A percentile compares a stretch with the other conserved stretches of the same genome.
These are phyloP conservation scores for Pycnonotus jocosus DNA, from an alignment of 2,113 vertebrate species.

Conservation along the genomic window DNA sequence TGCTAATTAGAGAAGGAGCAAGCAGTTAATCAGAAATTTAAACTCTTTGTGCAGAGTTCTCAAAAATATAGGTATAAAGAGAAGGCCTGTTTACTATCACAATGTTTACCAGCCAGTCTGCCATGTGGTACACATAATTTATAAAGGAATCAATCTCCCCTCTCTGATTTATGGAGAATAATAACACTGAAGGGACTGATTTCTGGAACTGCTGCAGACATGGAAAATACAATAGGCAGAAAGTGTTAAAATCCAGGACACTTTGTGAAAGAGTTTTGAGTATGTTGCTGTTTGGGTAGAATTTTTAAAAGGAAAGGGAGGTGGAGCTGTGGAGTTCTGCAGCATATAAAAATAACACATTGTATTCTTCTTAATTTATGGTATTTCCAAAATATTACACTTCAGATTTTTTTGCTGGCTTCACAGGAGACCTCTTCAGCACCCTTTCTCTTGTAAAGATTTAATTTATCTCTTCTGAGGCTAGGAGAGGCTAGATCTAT, in stretches of 20 bases:
- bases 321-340: not conserved
- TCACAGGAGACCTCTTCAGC: not conserved
- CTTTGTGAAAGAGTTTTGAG: not conserved
- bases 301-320: constrained; percentile 1
- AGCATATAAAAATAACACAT: constrained; percentile 37
- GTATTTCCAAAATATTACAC: constrained; percentile 4
- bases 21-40: constrained; percentile 34
- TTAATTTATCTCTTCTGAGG: constrained; percentile 42
- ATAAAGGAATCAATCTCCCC: not conserved
- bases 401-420: constrained; percentile 25
- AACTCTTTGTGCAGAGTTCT: not conserved
- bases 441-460: constrained; percentile 3
- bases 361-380: constrained; percentile 26
- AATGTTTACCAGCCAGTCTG: constrained; percentile 6
- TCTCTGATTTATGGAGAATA: constrained; percentile 1
- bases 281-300: not conserved
- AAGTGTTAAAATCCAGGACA: constrained; percentile 25
- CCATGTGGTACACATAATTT: not conserved
- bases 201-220: not conserved
- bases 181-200: not conserved
- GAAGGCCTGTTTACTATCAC: not conserved
- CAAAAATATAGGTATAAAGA: not conserved
- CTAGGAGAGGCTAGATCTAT: constrained; percentile 12
- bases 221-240: constrained; percentile 6
- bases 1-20: constrained; percentile 42